Base-by-base conservation (phyloP, 2,113 vertebrate genomes). In the Zootoca vivipara region DNA sequence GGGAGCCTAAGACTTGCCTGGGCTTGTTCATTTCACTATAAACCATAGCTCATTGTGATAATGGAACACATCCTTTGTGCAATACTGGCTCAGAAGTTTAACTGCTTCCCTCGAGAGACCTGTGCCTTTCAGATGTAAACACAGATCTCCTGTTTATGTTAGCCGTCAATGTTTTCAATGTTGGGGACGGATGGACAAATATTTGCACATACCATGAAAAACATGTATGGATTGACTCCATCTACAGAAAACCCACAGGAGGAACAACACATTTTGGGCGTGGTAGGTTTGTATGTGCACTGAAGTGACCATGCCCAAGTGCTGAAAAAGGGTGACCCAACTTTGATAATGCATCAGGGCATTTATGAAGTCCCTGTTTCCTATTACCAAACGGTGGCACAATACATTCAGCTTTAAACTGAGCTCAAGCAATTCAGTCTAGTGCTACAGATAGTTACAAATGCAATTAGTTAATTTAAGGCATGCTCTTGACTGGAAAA, bases 391-490 rank as follows among this genome's bases (percentile, higher is more conserved):
- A 52, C 62, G 69, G 80, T 46, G 46, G 64, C 89, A 92, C 69
- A 92, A 73, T 81, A 42, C 89, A 87, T 52, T 90, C 72, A 85
- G 86, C 24, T 79, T 87, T 90, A 83, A 93, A 85, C 89, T 88
- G 84, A 74, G 46, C n/a, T 81, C 82, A n/a, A 26, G 83, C 80
- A 92, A 78, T 89, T 78, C 92, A 92, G 92, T 52, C 73, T 52
- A 92, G 65, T 90, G 88, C 89, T 92, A 92, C 24, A 85, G 87
- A 91, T 88, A 67, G 75, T 82, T 89, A 87, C 26, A 91, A 77
- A 65, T 74, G 87, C 85, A 94, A 82, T 4, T 75, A 35, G 81
- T 64, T 90, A 91, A 67, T 89, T 93, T 96, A 97, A 97, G 96
- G 97, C 96, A 96, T 94, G 62, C 38, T 8, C 73, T 92, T 87